A percentile compares a stretch with the other conserved stretches of the same genome.
Evolutionary conservation across 37 sponge, comb jelly and placozoan species (phyloP).

Genomic region (Petrosia ficiformis): DNA sequence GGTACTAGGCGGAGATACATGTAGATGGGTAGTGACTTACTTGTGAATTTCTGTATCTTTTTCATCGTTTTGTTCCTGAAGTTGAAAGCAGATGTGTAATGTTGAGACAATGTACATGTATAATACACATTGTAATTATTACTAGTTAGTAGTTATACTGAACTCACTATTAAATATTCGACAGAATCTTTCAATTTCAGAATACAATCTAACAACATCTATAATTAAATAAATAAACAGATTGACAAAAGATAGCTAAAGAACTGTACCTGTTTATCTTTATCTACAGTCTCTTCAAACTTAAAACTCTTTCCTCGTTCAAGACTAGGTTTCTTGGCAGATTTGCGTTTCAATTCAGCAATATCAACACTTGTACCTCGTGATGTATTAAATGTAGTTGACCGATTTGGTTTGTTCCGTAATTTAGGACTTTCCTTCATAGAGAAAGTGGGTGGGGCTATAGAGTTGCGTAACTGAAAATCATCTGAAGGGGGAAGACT

Average conservation of each 20-base stretch:
- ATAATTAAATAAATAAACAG: background rate
- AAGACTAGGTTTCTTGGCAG: background rate
- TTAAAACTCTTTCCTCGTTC: background rate
- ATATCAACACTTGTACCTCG: background rate
- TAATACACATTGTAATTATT: background rate
- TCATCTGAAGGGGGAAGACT: background rate
- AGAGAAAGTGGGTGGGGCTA: background rate
- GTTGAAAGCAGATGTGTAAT: background rate
- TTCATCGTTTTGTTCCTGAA: background rate
- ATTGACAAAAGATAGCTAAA: no score
- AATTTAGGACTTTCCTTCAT: no score
- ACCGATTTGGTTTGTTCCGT: background rate
- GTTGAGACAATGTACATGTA: no score
- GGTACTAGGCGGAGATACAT: background rate
- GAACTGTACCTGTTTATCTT: no score
- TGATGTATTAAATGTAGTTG: background rate
- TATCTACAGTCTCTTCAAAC: no score
- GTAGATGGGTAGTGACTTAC: background rate
- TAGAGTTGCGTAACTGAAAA: background rate
- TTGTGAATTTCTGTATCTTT: background rate
- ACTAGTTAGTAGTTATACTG: background rate
- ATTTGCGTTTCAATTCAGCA: background rate
- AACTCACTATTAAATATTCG: slow-evolving; percentile 55
- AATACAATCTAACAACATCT: slow-evolving; percentile 26
- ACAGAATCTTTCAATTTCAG: slow-evolving; percentile 22